A percentile compares a stretch with the other conserved stretches of the same genome.
Evolutionary conservation across 2,888 invertebrate genomes (phyloP).

Genomic region (Danaus chrysippus): DNA sequence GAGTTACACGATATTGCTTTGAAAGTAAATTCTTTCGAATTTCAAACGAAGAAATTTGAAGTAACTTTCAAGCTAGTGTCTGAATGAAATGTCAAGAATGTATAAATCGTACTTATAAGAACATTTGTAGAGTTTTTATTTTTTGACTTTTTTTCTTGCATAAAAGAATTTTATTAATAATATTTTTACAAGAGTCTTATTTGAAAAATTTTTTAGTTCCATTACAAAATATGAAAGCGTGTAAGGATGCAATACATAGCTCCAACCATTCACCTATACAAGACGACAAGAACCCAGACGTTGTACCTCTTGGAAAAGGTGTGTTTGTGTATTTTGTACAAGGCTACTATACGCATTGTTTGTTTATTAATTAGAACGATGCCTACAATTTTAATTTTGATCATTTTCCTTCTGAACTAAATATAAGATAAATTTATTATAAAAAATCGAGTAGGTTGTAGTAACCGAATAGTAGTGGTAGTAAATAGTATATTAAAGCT

Average conservation of each 20-base stretch:
- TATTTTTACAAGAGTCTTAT: background rate
- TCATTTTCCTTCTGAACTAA: no score
- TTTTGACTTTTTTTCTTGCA: background rate
- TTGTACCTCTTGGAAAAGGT: conserved; percentile 92
- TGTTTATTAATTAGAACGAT: background rate
- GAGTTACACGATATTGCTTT: conserved; percentile 7
- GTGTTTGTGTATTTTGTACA: conserved; percentile 21
- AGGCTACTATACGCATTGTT: conserved; percentile 3
- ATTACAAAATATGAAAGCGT: conserved; percentile 63
- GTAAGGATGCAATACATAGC: conserved; percentile 83
- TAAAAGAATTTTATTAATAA: background rate
- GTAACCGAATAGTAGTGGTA: no score
- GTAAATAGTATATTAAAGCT: no score
- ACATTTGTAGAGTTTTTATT: background rate
- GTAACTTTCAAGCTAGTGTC: conserved; percentile 25
- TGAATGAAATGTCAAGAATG: conserved; percentile 26
- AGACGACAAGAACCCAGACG: conserved; percentile 94
- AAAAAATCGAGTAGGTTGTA: no score
- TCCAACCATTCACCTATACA: conserved; percentile 79
- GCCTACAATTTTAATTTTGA: no score
- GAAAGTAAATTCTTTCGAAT: conserved; percentile 5
- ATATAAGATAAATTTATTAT: no score
- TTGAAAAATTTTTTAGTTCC: conserved; percentile 50
- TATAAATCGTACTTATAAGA: background rate
- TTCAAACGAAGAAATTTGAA: conserved; percentile 25